Conservation (phyloP, 2,888 invertebrate species). For the Epinotia nisella region DNA sequence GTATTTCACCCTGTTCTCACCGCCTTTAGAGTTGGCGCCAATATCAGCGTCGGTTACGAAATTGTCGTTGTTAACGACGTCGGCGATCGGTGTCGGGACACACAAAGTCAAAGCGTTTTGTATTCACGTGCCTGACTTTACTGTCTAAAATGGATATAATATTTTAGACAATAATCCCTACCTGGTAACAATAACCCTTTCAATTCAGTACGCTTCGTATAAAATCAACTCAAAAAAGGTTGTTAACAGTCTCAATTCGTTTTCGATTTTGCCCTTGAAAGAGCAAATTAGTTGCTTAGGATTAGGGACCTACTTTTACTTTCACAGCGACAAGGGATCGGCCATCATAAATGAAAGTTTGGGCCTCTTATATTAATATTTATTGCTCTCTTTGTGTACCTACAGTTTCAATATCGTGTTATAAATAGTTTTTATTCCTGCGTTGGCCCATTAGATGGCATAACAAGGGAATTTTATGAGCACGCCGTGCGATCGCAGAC, state of each 20-base stretch:
- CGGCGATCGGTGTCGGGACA: not conserved
- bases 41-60: slow-evolving; percentile 23
- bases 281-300: slow-evolving; percentile 61
- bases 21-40: slow-evolving; percentile 26
- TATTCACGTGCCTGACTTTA: slow-evolving; percentile 8
- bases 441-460: slow-evolving; percentile 74
- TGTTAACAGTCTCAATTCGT: slow-evolving; percentile 49
- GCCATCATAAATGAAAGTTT: slow-evolving; percentile 73
- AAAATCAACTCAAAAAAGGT: slow-evolving; percentile 46
- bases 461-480: slow-evolving; percentile 70
- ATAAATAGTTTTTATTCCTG: slow-evolving; percentile 78
- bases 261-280: slow-evolving; percentile 53
- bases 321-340: slow-evolving; percentile 58
- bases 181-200: slow-evolving; percentile 17
- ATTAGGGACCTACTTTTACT: slow-evolving; percentile 62
- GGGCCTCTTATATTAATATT: slow-evolving; percentile 74
- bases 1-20: slow-evolving; percentile 21
- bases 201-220: slow-evolving; percentile 7
- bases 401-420: slow-evolving; percentile 71
- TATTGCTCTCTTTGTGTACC: slow-evolving; percentile 71
- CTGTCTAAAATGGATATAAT: slow-evolving; percentile 3
- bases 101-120: slow-evolving; percentile 17
- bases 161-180: not conserved
- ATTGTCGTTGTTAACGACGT: slow-evolving; percentile 10
- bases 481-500: slow-evolving; percentile 55